Percentiles rank a stretch among this genome's conserved stretches.
phyloP scores from a whole-genome alignment of 2,113 vertebrate species.

The Thalassarche chlororhynchos region DNA sequence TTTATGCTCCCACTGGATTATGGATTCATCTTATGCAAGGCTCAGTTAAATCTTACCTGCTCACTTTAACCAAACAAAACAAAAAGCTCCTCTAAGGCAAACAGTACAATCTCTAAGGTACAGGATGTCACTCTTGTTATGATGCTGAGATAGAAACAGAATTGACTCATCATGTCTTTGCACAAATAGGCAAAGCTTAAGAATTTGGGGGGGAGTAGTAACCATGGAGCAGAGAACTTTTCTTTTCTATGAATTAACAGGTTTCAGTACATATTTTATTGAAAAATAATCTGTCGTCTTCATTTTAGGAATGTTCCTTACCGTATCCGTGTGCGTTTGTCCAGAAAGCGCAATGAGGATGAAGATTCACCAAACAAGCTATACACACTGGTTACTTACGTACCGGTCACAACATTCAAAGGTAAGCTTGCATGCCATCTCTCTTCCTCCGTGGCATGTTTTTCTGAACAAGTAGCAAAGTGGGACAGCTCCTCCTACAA shows the following conservation, averaged over 20 bases:
- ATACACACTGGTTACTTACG: slow-evolving; percentile 93
- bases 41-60: background rate
- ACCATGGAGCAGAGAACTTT: background rate
- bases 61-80: background rate
- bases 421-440: slow-evolving; percentile 63
- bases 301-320: slow-evolving; percentile 90
- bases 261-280: background rate
- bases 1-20: background rate
- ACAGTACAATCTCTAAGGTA: background rate
- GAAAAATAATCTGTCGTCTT: background rate
- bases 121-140: background rate
- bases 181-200: background rate
- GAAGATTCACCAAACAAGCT: slow-evolving; percentile 98
- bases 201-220: background rate
- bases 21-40: background rate
- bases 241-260: background rate
- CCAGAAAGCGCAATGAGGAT: slow-evolving; percentile 95
- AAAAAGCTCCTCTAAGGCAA: background rate
- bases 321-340: slow-evolving; percentile 91
- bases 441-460: fast-evolving
- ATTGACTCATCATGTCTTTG: background rate
- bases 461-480: background rate
- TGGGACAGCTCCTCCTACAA: background rate
- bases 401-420: slow-evolving; percentile 95
- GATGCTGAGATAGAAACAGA: background rate